These are phyloP conservation scores for Pyxicephalus adspersus DNA, from an alignment of 2,113 vertebrate genomes.

Conservation along the genomic window DNA sequence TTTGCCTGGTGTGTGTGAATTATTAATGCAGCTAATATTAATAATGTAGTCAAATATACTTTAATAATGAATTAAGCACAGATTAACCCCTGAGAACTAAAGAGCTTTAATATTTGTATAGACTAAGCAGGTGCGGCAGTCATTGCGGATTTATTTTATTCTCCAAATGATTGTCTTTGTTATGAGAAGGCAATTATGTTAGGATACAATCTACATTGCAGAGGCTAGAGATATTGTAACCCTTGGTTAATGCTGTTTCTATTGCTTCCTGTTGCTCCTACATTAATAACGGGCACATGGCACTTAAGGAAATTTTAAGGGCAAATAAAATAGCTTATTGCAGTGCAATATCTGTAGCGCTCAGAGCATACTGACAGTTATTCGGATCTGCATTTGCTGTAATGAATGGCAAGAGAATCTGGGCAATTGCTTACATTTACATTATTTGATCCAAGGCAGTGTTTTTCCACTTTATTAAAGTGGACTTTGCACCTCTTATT, in stretches of 20 bases:
- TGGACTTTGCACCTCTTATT: too few relatives aligned
- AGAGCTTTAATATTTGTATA: not conserved
- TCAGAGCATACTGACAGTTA: too few relatives aligned
- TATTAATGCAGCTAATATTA: slow-evolving; percentile 33
- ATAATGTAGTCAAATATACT: slow-evolving; percentile 29
- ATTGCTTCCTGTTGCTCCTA: slow-evolving; percentile 18
- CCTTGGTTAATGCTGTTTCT: slow-evolving; percentile 22
- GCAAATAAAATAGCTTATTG: slow-evolving; percentile 4
- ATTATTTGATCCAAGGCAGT: too few relatives aligned
- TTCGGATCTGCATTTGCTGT: too few relatives aligned
- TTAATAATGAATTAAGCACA: slow-evolving; percentile 32
- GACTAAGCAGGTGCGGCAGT: not conserved
- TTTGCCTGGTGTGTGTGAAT: slow-evolving; percentile 5
- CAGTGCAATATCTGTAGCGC: too few relatives aligned
- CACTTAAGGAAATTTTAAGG: slow-evolving; percentile 31
- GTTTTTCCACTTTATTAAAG: too few relatives aligned
- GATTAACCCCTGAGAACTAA: slow-evolving; percentile 17
- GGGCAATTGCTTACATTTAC: too few relatives aligned
- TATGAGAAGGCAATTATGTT: slow-evolving; percentile 7
- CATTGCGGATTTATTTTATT: slow-evolving; percentile 11
- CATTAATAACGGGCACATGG: slow-evolving; percentile 24
- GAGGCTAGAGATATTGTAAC: slow-evolving; percentile 18
- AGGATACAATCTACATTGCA: not conserved
- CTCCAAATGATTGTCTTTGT: not conserved
- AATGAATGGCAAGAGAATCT: too few relatives aligned